Percentiles rank a stretch among this genome's conserved stretches.
Evolutionary conservation across 2,113 vertebrate genomes (phyloP).

Genomic region (Saimiri boliviensis): DNA sequence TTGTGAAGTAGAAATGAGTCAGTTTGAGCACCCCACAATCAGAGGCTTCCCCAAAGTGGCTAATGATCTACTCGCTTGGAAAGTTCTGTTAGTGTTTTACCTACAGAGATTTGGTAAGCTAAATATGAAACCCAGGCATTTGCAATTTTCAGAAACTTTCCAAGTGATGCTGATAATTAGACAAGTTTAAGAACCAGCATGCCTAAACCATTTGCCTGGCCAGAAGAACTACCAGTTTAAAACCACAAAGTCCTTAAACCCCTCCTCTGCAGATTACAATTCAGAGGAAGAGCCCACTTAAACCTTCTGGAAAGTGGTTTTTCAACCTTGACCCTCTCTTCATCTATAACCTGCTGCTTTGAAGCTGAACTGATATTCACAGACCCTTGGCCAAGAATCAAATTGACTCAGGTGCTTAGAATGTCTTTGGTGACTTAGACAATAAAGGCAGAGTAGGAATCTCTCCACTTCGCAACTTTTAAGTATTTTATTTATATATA

Average conservation of each 20-base stretch:
- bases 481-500: neutral
- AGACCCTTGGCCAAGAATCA: neutral
- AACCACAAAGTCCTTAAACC: neutral
- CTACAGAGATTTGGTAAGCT: neutral
- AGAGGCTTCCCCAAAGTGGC: neutral
- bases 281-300: neutral
- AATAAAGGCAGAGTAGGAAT: neutral
- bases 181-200: neutral
- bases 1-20: neutral
- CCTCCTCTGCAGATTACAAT: neutral
- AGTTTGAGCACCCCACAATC: neutral
- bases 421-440: neutral
- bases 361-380: neutral
- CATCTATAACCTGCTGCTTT: neutral
- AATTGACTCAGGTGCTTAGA: neutral
- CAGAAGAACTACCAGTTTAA: neutral
- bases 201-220: neutral
- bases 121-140: neutral
- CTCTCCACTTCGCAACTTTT: neutral
- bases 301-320: neutral
- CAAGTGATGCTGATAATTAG: neutral
- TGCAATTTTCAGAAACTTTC: neutral
- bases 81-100: neutral
- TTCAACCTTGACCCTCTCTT: neutral
- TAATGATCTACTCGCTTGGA: neutral